These are phyloP conservation scores for Leptinotarsa rubiginosa DNA, from an alignment of 2,888 invertebrate genomes.

Conservation along the genomic window DNA sequence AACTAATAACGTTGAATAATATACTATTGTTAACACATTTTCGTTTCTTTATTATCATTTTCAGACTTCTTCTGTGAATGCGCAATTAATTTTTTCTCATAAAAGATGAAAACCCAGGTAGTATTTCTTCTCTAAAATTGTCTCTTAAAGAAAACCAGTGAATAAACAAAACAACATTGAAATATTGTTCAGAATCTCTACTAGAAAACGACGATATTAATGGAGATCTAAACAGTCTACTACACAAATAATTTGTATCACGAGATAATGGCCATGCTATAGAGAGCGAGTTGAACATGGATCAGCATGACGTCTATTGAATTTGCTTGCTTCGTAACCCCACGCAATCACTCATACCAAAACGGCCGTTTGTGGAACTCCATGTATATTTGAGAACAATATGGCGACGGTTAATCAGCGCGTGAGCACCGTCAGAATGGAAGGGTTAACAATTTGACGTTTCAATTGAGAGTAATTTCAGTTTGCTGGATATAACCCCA, in stretches of 20 bases:
- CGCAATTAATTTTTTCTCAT: too few species aligned
- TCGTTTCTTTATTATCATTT: too few species aligned
- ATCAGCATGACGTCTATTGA: conserved; percentile 17
- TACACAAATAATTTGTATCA: conserved; percentile 9
- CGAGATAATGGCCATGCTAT: conserved; percentile 3
- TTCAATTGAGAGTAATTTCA: neutral
- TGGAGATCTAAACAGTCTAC: neutral
- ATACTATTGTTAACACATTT: too few species aligned
- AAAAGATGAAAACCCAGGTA: too few species aligned
- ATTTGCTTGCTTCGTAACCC: neutral
- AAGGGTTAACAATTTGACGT: conserved; percentile 8
- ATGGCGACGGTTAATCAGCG: neutral
- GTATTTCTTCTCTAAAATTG: too few species aligned
- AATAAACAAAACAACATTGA: too few species aligned
- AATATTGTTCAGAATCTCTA: too few species aligned
- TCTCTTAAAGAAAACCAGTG: too few species aligned
- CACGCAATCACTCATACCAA: neutral
- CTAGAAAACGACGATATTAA: neutral
- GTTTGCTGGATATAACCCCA: neutral
- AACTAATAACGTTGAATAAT: too few species aligned
- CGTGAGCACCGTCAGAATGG: neutral
- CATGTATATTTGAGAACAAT: neutral
- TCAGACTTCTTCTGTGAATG: too few species aligned
- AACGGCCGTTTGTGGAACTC: conserved; percentile 1
- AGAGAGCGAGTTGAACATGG: conserved; percentile 14